phyloP scores from a whole-genome alignment of 2,113 vertebrate species.

The Cisticola juncidis region DNA sequence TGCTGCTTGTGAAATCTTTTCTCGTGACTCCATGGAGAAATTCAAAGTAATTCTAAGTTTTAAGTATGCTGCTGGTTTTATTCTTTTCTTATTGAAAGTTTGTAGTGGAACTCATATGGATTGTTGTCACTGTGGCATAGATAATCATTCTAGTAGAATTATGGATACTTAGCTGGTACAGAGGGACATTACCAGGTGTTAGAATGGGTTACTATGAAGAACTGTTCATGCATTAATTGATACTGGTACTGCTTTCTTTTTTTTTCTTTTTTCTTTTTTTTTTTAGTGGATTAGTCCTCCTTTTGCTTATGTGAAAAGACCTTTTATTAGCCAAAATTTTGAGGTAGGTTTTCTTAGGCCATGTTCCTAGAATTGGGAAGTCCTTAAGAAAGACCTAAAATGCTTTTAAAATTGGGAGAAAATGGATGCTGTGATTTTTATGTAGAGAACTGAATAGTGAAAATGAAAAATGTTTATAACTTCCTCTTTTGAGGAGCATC shows the following conservation, averaged over 20 bases:
- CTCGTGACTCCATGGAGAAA: constrained; percentile 81
- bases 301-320: neutral
- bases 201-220: neutral
- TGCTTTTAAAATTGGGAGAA: neutral
- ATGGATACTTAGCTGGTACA: neutral
- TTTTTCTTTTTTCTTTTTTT: neutral
- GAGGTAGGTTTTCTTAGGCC: neutral
- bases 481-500: neutral
- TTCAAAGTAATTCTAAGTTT: constrained; percentile 83
- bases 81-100: constrained; percentile 9
- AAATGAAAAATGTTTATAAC: neutral
- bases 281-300: neutral
- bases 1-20: constrained; percentile 81
- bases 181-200: neutral
- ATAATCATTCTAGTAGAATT: neutral
- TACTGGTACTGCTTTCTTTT: neutral
- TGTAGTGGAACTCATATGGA: neutral
- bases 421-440: neutral
- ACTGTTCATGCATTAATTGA: neutral
- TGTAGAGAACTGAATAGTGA: neutral
- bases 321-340: neutral
- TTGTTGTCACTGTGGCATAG: neutral
- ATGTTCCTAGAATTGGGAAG: neutral
- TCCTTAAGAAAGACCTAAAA: neutral
- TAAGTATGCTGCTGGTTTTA: constrained; percentile 11